Base-by-base conservation (phyloP, 2,888 invertebrate genomes). In the Carpatolechia fugitivella region DNA sequence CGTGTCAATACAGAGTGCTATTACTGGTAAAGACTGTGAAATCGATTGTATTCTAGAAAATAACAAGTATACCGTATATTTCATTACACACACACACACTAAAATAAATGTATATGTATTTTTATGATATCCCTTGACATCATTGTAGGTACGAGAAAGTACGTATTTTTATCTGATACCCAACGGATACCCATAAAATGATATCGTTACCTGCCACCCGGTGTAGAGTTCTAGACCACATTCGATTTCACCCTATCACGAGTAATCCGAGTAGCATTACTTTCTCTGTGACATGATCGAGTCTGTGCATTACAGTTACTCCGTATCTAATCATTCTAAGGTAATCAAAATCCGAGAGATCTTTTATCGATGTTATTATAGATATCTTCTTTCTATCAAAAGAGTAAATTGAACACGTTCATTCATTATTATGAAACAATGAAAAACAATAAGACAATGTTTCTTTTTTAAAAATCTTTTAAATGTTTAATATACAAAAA, bases 321-420 rank as follows among this genome's bases (percentile, higher is more conserved):
- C 62, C 63, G 57, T 68, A 65, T 69, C 69, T 63, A 68, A 72
- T 72, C 63, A 58, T 53, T 44, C 52, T 59, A 63, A 62, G 62
- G 66, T 61, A 61, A 38, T 13, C 38, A 13, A 7, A 38, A 38
- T 16, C n/a, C 1, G 16, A 38, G 38, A 38, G 16, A 38, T 38
- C 14, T 38, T 13, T 38, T 7, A 38, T 38, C 8, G 3, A 11
- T 38, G 2, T 38, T 7, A 14, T 5, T 41, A 11, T 7, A 5
- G 20, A 13, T 13, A 14, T 44, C 14, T 29, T 24, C 10, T 50
- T 35, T 49, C 24, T 44, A 44, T 29, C 29, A n/a, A 29, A 18
- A 41, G 11, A 41, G 40, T 41, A 10, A 41, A 20, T 24, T 24
- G 11, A 44, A 29, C 44, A 44, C 44, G 29, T 44, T 29, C 20